Evolutionary conservation across 2,113 vertebrate genomes (phyloP), one percentile per base, ranked within the genome.

Genomic region (Setophaga coronata): DNA sequence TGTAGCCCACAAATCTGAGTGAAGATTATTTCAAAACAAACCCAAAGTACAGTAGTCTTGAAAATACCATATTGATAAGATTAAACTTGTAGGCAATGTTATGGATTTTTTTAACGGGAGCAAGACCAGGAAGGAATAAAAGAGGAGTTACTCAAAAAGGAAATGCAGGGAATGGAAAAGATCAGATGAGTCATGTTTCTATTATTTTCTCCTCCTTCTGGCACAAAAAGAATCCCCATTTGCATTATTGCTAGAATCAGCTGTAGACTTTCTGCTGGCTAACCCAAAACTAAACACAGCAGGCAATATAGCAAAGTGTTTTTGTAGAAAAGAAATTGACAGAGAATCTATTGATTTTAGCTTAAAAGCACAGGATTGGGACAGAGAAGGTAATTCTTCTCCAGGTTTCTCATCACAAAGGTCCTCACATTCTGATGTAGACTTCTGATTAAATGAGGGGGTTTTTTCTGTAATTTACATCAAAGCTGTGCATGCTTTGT

Each of bases 111-210:
- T 81, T 82, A 80, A 82, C 42, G 45, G 40, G 26, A 86, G 58
- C 66, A 92, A 92, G 77, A 83, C 36, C 1, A 5, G 81, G 69
- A 86, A 95, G 67, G 73, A 89, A 45, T 76, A 48, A 76, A 93
- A 87, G 40, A 78, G 65, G 86, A 84, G 72, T 90, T 90, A 87
- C 87, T 92, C 24, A 84, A 91, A 97, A 95, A 96, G 89, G 83
- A 95, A 91, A 77, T 91, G 50, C 45, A 57, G 61, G 54, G 58
- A 86, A 90, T 58, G 67, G 58, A 87, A 77, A 58, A 80, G 66
- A 93, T 65, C 54, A 61, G 81, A 90, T 96, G 87, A 94, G 56
- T 96, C 90, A 90, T 62, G 51, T 82, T 88, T 80, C 54, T 69
- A 12, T 66, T 90, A 91, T 96, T 95, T 91, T 69, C 93, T 82